Evolutionary conservation across 2,113 vertebrate species (phyloP).

Genomic region (Martes martes): DNA sequence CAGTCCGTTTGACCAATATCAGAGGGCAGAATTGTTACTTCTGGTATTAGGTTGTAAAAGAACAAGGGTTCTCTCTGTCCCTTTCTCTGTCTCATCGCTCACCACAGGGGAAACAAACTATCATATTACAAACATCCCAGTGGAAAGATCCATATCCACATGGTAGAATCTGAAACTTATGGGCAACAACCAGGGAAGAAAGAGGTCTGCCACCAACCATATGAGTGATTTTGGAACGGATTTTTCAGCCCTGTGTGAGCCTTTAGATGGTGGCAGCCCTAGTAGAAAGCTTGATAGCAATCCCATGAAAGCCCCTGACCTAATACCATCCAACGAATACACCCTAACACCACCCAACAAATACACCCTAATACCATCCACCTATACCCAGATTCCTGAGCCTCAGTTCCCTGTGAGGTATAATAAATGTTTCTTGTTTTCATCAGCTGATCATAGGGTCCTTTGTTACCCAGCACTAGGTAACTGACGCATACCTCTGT

Average conservation of each 20-base stretch:
- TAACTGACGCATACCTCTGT: background rate
- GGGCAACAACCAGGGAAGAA: background rate
- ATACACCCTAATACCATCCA: background rate
- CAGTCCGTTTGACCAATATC: background rate
- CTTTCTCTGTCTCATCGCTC: background rate
- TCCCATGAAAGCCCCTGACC: background rate
- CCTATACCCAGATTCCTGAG: background rate
- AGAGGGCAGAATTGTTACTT: background rate
- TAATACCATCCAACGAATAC: too few relatives aligned
- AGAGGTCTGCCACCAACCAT: too few relatives aligned
- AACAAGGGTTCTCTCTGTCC: background rate
- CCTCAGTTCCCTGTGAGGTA: background rate
- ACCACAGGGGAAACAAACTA: background rate
- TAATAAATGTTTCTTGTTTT: background rate
- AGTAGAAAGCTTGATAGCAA: background rate
- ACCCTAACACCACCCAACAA: background rate
- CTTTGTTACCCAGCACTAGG: background rate
- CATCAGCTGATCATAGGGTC: background rate
- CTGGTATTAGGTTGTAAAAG: background rate
- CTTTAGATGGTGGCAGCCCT: background rate
- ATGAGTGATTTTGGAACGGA: background rate
- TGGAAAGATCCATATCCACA: background rate
- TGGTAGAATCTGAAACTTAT: background rate
- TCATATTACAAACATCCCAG: background rate
- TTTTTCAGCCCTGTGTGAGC: background rate